A percentile compares a stretch with the other conserved stretches of the same genome.
Conservation (phyloP, 2,888 invertebrate genomes). For the Didymodactylos carnosus region DNA sequence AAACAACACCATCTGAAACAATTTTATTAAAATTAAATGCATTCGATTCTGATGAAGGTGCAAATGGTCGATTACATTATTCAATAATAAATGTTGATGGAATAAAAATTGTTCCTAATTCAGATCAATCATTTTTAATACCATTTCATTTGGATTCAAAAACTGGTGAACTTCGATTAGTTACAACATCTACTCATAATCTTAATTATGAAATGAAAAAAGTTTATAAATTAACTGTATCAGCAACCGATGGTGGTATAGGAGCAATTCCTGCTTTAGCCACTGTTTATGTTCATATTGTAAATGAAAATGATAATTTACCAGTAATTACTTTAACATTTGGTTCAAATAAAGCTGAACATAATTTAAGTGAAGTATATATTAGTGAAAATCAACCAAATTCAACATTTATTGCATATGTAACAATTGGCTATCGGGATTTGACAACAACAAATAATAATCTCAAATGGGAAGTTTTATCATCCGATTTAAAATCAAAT, state of each 20-base stretch:
- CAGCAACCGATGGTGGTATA: neutral
- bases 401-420: neutral
- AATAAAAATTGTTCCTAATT: neutral
- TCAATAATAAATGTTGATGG: neutral
- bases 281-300: neutral
- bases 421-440: no score
- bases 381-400: neutral
- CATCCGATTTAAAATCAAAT: no score
- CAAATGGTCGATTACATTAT: neutral
- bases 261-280: neutral
- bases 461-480: no score
- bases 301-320: neutral
- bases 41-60: neutral
- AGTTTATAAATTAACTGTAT: neutral
- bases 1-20: neutral
- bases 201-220: neutral
- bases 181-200: neutral
- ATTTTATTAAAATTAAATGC: neutral
- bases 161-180: neutral
- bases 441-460: no score
- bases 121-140: no score
- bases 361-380: neutral
- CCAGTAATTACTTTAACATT: neutral
- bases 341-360: neutral
- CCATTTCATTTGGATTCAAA: neutral